These are phyloP conservation scores for Epicauta chinensis DNA, from an alignment of 1,140 invertebrate species.

Conservation along the genomic window DNA sequence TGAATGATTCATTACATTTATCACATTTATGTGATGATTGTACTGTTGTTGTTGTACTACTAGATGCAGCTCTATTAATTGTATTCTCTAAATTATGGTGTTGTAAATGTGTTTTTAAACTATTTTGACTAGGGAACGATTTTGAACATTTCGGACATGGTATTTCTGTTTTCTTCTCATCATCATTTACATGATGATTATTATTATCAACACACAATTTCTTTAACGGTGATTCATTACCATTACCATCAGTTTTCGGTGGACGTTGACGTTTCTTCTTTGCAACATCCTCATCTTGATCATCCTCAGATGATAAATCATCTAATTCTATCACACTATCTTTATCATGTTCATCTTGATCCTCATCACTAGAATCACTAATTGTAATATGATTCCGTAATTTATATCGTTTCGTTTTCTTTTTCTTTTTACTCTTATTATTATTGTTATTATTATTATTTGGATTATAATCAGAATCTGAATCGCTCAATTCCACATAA, in stretches of 20 bases:
- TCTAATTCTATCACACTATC: neutral
- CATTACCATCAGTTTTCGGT: neutral
- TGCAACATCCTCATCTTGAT: neutral
- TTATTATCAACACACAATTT: constrained; percentile 3
- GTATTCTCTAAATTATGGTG: constrained; percentile 33
- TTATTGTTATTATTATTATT: no score
- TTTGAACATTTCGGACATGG: constrained; percentile 50
- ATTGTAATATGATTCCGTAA: neutral
- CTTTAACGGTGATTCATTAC: constrained; percentile 11
- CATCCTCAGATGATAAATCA: neutral
- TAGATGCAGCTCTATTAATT: constrained; percentile 13
- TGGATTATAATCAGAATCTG: neutral
- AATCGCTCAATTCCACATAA: neutral
- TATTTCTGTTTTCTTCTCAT: constrained; percentile 28
- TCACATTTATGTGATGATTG: constrained; percentile 23
- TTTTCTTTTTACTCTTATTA: neutral
- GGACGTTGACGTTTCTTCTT: neutral
- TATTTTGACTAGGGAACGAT: constrained; percentile 51
- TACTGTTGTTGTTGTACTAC: constrained; percentile 21
- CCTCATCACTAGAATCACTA: neutral
- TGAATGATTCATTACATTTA: constrained; percentile 29
- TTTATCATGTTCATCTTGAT: neutral
- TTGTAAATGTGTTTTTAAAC: constrained; percentile 50
- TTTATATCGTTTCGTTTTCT: neutral
- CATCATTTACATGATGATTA: no score